Evolutionary conservation across 2,888 invertebrate genomes (phyloP).

Genomic region (Drosophila leonis): DNA sequence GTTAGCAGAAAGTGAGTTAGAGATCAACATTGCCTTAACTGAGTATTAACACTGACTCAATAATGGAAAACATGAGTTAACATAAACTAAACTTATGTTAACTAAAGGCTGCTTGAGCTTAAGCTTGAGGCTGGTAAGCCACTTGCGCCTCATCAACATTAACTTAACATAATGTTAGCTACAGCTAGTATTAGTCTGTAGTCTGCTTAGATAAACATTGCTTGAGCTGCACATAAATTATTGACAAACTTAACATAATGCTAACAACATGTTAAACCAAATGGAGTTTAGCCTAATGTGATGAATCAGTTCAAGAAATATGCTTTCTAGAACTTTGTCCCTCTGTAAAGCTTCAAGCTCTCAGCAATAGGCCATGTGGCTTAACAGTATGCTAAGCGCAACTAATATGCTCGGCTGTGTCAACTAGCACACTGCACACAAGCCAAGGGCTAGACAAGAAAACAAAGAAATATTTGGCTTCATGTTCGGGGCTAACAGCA

Average conservation of each 20-base stretch:
- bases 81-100: neutral
- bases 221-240: too few relatives aligned
- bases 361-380: neutral
- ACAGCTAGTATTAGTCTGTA: neutral
- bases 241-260: neutral
- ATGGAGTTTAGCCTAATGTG: neutral
- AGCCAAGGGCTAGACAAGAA: neutral
- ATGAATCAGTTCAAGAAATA: neutral
- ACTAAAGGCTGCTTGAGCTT: neutral
- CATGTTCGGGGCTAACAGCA: slow-evolving; percentile 62
- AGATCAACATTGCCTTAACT: neutral
- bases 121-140: neutral
- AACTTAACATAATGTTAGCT: neutral
- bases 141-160: neutral
- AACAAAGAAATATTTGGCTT: neutral
- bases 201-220: neutral
- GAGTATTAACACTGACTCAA: neutral
- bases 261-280: neutral
- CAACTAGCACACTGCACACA: neutral
- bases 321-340: too few relatives aligned
- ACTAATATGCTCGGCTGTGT: neutral
- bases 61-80: neutral
- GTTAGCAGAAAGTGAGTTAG: neutral
- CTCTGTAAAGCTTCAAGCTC: neutral
- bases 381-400: neutral